Percentiles rank a stretch among this genome's conserved stretches.
These are phyloP conservation scores for Metopolophium dirhodum DNA, from an alignment of 1,140 invertebrate genomes.

Conservation along the genomic window DNA sequence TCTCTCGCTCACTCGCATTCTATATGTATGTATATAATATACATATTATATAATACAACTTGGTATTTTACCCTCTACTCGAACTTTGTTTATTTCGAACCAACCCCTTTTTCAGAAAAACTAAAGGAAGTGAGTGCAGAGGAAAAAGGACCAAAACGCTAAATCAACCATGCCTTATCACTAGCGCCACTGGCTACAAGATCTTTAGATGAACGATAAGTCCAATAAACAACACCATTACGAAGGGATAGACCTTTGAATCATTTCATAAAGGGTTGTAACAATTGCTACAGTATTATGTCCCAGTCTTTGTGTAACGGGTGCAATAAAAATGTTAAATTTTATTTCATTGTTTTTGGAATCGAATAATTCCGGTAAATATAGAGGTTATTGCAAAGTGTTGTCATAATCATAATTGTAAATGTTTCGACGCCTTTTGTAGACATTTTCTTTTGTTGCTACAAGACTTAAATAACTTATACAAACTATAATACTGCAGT, in stretches of 20 bases:
- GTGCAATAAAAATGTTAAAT: slow-evolving; percentile 34
- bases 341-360: neutral
- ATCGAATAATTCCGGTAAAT: neutral
- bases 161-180: slow-evolving; percentile 48
- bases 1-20: neutral
- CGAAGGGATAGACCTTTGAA: slow-evolving; percentile 23
- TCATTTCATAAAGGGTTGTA: slow-evolving; percentile 14
- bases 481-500: neutral
- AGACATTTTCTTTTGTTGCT: neutral
- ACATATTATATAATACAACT: neutral
- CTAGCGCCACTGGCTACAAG: neutral
- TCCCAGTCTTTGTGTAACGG: neutral
- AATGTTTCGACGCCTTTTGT: neutral
- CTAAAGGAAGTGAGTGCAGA: slow-evolving; percentile 28
- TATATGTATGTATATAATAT: neutral
- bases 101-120: neutral
- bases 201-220: slow-evolving; percentile 45
- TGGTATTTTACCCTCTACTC: slow-evolving; percentile 35
- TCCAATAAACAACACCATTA: slow-evolving; percentile 44
- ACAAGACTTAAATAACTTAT: neutral
- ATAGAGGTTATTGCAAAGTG: neutral
- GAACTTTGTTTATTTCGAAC: slow-evolving; percentile 34
- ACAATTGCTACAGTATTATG: neutral
- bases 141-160: slow-evolving; percentile 45
- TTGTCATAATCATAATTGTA: slow-evolving; percentile 1